phyloP scores from a whole-genome alignment of 2,113 vertebrate species.

The Daphoenositta chrysoptera region DNA sequence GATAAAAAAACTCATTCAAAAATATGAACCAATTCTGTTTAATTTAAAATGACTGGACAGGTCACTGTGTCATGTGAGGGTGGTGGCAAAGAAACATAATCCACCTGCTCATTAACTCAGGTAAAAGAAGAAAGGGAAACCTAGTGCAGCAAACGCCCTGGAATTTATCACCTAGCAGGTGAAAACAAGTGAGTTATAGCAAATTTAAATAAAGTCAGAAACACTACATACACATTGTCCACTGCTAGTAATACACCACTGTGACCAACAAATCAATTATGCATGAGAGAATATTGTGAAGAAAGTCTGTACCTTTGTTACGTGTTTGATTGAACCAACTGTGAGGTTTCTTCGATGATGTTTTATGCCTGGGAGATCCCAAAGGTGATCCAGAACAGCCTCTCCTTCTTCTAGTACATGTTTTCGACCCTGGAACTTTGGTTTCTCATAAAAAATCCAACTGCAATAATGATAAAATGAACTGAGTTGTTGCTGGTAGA shows the following conservation, averaged over 20 bases:
- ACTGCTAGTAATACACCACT: neutral
- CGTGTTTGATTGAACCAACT: constrained; percentile 80
- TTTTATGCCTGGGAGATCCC: constrained; percentile 55
- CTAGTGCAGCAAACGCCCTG: neutral
- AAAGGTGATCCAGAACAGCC: constrained; percentile 69
- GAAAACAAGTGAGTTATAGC: neutral
- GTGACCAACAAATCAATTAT: neutral
- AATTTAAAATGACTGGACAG: neutral
- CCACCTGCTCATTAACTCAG: neutral
- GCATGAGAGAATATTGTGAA: neutral
- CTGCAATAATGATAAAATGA: constrained; percentile 60
- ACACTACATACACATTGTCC: neutral
- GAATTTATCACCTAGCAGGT: neutral
- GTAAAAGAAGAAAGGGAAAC: neutral
- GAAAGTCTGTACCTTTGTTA: constrained; percentile 75
- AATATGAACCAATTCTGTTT: neutral
- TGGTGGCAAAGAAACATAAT: neutral
- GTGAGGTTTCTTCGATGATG: constrained; percentile 46
- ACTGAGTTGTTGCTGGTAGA: neutral
- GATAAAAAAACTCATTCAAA: neutral
- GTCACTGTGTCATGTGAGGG: neutral
- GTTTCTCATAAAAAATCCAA: constrained; percentile 85
- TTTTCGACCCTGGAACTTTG: constrained; percentile 77
- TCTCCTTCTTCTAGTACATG: constrained; percentile 84
- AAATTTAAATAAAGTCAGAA: neutral